These are phyloP conservation scores for Endotricha flammealis DNA, from an alignment of 2,888 invertebrate genomes.

Conservation along the genomic window DNA sequence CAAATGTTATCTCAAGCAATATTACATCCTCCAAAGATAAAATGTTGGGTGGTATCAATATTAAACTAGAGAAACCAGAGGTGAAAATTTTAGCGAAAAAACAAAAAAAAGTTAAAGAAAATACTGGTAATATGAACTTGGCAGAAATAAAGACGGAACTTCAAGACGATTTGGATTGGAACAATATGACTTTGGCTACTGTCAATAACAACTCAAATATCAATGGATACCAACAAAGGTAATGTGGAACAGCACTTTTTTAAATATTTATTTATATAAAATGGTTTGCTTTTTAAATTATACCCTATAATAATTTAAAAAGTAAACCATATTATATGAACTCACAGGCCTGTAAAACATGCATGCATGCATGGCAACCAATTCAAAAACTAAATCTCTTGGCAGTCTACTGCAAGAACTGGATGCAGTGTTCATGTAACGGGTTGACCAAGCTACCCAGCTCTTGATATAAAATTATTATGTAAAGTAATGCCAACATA, in stretches of 20 bases:
- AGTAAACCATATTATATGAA: no score
- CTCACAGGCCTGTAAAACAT: no score
- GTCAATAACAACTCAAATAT: slow-evolving; percentile 59
- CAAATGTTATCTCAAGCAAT: slow-evolving; percentile 31
- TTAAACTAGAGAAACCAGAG: slow-evolving; percentile 57
- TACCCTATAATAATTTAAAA: no score
- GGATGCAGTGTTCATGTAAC: no score
- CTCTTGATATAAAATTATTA: no score
- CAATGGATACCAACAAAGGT: slow-evolving; percentile 65
- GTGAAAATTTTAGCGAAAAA: slow-evolving; percentile 49
- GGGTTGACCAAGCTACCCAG: no score
- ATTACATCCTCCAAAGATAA: slow-evolving; percentile 47
- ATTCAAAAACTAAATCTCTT: no score
- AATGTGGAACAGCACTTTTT: slow-evolving; percentile 30
- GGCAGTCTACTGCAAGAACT: no score
- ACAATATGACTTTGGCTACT: slow-evolving; percentile 68
- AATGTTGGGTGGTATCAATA: slow-evolving; percentile 66
- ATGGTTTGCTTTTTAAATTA: no score
- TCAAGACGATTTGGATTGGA: slow-evolving; percentile 70
- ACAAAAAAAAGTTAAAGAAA: slow-evolving; percentile 45
- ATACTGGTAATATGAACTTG: slow-evolving; percentile 39
- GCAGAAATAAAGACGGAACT: slow-evolving; percentile 71
- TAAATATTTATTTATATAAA: no score
- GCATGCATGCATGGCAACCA: no score
- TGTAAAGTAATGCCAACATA: no score